Conservation (phyloP, 2,888 invertebrate genomes). For the Drosophila aldrichi region DNA sequence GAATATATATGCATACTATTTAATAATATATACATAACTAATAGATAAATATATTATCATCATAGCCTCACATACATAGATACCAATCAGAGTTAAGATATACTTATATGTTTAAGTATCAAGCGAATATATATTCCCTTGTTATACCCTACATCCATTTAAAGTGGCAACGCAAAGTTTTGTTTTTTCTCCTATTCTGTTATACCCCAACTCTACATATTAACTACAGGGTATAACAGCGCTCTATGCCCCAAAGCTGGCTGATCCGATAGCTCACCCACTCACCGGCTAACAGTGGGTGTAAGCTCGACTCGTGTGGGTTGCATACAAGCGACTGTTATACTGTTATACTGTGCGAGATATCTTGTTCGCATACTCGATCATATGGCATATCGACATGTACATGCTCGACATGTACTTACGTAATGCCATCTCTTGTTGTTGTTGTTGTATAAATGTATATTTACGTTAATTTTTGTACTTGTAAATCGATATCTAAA, state of each 20-base stretch:
- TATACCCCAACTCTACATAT: no score
- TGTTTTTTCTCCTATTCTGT: no score
- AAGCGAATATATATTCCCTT: no score
- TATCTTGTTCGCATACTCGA: constrained; percentile 14
- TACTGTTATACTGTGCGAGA: constrained; percentile 10
- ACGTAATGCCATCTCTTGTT: not conserved
- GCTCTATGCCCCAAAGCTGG: not conserved
- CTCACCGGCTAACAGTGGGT: not conserved
- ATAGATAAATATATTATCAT: no score
- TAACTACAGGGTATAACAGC: not conserved
- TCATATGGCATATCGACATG: constrained; percentile 25
- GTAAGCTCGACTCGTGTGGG: constrained; percentile 9
- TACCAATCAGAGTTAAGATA: no score
- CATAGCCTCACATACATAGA: no score
- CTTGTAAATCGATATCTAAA: constrained; percentile 34
- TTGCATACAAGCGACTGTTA: constrained; percentile 30
- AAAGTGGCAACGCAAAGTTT: no score
- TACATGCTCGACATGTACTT: not conserved
- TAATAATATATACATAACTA: no score
- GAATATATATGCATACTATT: no score
- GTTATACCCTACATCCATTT: no score
- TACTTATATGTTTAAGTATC: no score
- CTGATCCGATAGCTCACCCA: not conserved
- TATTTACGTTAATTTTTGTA: constrained; percentile 18
- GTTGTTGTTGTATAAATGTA: no score